Base-by-base conservation (phyloP, 1,140 invertebrate genomes). In the Colletes latitarsis region DNA sequence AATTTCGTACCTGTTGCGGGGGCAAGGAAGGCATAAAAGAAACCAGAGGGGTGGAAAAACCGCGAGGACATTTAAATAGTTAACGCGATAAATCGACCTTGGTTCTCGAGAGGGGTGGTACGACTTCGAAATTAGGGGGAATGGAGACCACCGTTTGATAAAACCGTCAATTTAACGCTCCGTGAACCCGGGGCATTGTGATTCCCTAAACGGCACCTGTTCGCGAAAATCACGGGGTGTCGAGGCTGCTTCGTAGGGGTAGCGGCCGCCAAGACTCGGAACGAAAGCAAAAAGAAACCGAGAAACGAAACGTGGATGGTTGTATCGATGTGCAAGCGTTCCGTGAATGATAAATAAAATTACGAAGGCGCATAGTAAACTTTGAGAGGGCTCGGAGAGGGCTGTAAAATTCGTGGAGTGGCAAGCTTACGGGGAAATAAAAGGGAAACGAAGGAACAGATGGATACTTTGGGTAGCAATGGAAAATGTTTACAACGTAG, bases 311-410 rank as follows among this genome's bases (percentile, higher is more conserved):
- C 55, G 41, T 8, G 15, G 69, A 46, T 30, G 6, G 39, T 9
- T n/a, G 69, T 55, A 64, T 52, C 57, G 10, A 14, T 14, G 3
- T n/a, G 14, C 17, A 63, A 72, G 62, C 14, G 41, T 73, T 58
- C 53, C 17, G 30, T 21, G 52, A 21, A 30, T 63, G 62, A 60
- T 84, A 84, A 84, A 83, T 83, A 74, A 82, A 57, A 85, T 82
- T 74, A 82, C 8, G 21, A 43, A 19, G 43, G 52, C 49, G 70
- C 30, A 30, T 30, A 30, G 30, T 30, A 30, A 30, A 30, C 30
- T 30, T 30, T 30, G 30, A 1, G 30, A 30, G 30, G 30, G 30
- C 30, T 30, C 30, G 30, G 30, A 30, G 30, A 30, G 30, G 30
- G 2, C 30, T 30, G 30, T 30, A 30, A 30, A 30, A 30, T 30